Evolutionary conservation across 35 echinoderm and acorn worm genomes (phyloP), one percentile per base, ranked within the genome.

Genomic region (Heliocidaris erythrogramma): DNA sequence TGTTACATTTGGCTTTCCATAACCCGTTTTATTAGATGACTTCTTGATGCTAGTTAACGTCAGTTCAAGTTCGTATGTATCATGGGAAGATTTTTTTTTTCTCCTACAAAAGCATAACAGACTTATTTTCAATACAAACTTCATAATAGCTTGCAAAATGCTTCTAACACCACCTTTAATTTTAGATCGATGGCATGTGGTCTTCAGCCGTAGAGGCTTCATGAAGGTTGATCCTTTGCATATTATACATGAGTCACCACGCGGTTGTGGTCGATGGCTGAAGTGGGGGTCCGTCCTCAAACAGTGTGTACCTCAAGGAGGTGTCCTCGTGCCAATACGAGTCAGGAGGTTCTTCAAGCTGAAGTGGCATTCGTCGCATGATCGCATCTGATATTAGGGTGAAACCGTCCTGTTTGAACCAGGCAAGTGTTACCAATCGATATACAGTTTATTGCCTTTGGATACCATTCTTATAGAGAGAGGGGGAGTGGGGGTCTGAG

Each of bases 391-490:
- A n/a, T 78, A 78, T 78, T 24, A 78, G 65, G 21, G 21, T 17
- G 65, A 78, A 78, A 27, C 65, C 21, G 65, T 78, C 65, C 65
- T n/a, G 21, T 78, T 78, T 78, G 21, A 78, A 78, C 65, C 65
- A 18, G 65, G 65, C 65, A 78, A 78, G 17, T 78, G 65, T 78
- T 78, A 24, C 65, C 65, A 78, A 78, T 78, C 65, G 65, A 78
- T 78, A 78, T 78, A 78, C 27, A 78, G 65, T n/a, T 78, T 78
- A 78, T 78, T 27, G 65, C 65, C 65, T 78, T 78, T 78, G 65
- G 65, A 78, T 78, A 78, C 21, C 65, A 78, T 78, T 78, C 65
- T 0, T 16, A 71, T 13, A 71, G 61, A 71, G 61, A 78, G 65
- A 56, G 52, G 8, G 9, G 52, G 35, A 3, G 35, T 0, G 35